Base-by-base conservation (phyloP, 2,888 invertebrate species). In the Xylophagus ater region DNA sequence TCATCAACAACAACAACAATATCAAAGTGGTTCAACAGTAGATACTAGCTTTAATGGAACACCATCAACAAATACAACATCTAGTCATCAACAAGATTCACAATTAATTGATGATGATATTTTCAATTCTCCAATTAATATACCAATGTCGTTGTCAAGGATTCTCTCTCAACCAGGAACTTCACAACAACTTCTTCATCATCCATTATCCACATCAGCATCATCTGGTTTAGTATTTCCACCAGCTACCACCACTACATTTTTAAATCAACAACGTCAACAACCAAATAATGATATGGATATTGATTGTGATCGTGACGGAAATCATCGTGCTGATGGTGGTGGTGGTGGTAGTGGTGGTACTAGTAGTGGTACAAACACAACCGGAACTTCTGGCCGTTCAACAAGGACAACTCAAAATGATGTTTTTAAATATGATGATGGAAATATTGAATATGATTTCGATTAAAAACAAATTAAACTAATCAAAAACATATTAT, bases 371-470 rank as follows among this genome's bases (percentile, higher is more conserved):
- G 28, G 14, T 30, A 15, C 21, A 7, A 19, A 20, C 26, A 31
- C 18, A n/a, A 26, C 2, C 34, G 36, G 35, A 25, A 43, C 34
- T 31, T 46, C 13, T 36, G 42, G 37, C 15, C 41, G 41, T 31
- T 37, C 47, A 7, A 39, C 44, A 34, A 44, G 46, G 15, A 46
- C 43, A 23, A 37, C 33, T 15, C 21, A 21, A 21, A 21, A 6
- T 21, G 38, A 36, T 41, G 32, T 48, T 46, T 43, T 48, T 48
- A 57, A 57, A 41, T 61, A 57, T 47, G 65, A 63, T 34, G 62
- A 63, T 44, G 60, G 59, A 45, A 59, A 60, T 51, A 57, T 61
- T 48, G 60, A 59, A 48, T 57, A 51, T 47, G 47, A 51, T 37
- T 49, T 49, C 43, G 52, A 51, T 45, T 51, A 49, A 25, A 32